phyloP scores from a whole-genome alignment of 2,888 invertebrate genomes.

The Euzetes globulus region DNA sequence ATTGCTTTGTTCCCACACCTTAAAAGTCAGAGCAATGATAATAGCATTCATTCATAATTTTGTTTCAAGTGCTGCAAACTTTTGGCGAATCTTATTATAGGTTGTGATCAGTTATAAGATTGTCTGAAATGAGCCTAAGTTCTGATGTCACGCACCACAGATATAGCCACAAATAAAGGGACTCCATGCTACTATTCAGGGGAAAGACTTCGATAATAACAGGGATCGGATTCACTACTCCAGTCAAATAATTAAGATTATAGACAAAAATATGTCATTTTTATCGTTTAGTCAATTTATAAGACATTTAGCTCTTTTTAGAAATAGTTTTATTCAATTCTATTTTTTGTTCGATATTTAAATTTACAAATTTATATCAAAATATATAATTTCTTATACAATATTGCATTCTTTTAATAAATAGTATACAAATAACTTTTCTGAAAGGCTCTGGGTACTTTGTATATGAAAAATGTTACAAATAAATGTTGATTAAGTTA shows the following conservation, averaged over 20 bases:
- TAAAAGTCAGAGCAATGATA: background rate
- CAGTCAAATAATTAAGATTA: background rate
- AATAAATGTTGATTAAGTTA: conserved; percentile 21
- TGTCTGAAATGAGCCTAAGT: background rate
- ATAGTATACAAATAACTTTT: background rate
- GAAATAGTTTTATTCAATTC: no score
- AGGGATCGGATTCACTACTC: background rate
- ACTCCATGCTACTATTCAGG: background rate
- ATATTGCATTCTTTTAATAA: background rate
- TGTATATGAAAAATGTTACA: background rate
- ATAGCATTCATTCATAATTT: conserved; percentile 14
- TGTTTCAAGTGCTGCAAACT: background rate
- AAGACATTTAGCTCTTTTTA: no score
- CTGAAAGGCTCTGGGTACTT: conserved; percentile 20
- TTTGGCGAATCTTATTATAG: conserved; percentile 11
- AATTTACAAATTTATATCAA: background rate
- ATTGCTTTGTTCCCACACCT: conserved; percentile 14
- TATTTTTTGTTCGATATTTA: background rate
- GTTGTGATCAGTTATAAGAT: background rate
- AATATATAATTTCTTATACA: background rate
- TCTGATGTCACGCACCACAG: conserved; percentile 13
- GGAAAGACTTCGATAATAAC: background rate
- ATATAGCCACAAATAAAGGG: background rate
- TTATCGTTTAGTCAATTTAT: no score
- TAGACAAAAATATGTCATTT: background rate